These are phyloP conservation scores for Clytia hemisphaerica DNA, from an alignment of 30 jellyfish, hydroid and myxozoan species.

Conservation along the genomic window DNA sequence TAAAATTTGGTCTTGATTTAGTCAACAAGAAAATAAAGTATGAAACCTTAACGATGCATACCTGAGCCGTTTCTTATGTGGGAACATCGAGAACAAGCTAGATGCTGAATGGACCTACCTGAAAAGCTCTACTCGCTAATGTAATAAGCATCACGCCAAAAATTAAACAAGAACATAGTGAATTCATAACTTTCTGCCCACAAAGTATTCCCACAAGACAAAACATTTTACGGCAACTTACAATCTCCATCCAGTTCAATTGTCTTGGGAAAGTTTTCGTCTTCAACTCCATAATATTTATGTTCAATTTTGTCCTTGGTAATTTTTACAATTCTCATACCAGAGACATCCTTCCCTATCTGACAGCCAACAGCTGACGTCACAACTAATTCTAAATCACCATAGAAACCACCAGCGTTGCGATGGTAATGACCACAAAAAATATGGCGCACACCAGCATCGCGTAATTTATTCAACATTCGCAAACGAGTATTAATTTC, in stretches of 20 bases:
- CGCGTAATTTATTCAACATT: conserved; percentile 32
- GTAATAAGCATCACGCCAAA: too few species aligned
- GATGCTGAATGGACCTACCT: too few species aligned
- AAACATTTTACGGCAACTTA: conserved; percentile 18
- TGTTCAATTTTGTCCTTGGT: conserved; percentile 64
- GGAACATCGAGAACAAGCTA: too few species aligned
- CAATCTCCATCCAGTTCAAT: conserved; percentile 19
- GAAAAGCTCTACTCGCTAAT: too few species aligned
- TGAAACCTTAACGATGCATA: too few species aligned
- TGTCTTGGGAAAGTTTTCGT: conserved; percentile 43
- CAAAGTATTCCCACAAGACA: too few species aligned
- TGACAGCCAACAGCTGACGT: conserved; percentile 93
- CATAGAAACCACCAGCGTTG: conserved; percentile 87
- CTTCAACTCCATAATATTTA: conserved; percentile 59
- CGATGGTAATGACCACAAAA: conserved; percentile 95
- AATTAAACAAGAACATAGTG: too few species aligned
- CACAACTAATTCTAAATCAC: conserved; percentile 69
- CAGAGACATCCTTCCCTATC: conserved; percentile 76
- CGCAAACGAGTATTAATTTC: conserved; percentile 23
- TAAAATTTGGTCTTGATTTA: too few species aligned
- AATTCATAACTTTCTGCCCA: too few species aligned
- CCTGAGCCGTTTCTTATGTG: too few species aligned
- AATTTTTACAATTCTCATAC: conserved; percentile 83
- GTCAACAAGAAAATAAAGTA: too few species aligned
- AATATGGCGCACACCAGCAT: conserved; percentile 66